Base-by-base conservation (phyloP, 2,797 vertebrate genomes). In the Lacerta agilis region DNA sequence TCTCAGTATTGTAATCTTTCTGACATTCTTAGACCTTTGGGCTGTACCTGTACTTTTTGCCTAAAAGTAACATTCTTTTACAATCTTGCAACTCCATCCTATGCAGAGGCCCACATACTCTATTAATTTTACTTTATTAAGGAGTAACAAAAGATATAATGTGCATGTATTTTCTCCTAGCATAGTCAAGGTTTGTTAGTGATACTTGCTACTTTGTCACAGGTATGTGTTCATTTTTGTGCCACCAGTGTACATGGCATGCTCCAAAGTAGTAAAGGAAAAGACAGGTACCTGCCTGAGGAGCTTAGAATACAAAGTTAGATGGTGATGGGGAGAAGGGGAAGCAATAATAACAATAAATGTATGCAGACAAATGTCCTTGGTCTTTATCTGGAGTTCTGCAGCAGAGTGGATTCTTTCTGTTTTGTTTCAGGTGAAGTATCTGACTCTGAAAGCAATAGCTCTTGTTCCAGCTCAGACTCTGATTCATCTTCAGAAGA, bases 391-490 rank as follows among this genome's bases (percentile, higher is more conserved):
- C 79, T 78, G 27, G 64, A 58, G 43, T 69, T 77, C 33, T 33
- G 79, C 25, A 58, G 33, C 1, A 41, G 9, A 82, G n/a, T 36
- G 4, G 90, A 36, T 80, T 85, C 55, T 61, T 23, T 61, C 73
- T 91, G 8, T 88, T 95, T 86, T 83, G 4, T 92, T 95, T 87
- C 94, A 99, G 99, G 99, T 23, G 99, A 99, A 94, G 99, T 99
- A 69, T 99, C 99, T 0, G 99, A 99, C 90, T 99, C 99, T 0
- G 99, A 99, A 88, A 99, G 98, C 96, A 99, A 99, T 97, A 99
- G 98, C 89, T 99, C 98, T 0, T 99, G 98, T 55, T 99, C 98
- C 94, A 99, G 98, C 95, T 99, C 98, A 0, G 99, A 99, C 94
- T 99, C 99, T 0, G 98, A 99, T 91, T 98, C 98, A 73, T 99